These are phyloP conservation scores for Invenusta paracnida DNA, from an alignment of 2,888 invertebrate genomes.

Conservation along the genomic window DNA sequence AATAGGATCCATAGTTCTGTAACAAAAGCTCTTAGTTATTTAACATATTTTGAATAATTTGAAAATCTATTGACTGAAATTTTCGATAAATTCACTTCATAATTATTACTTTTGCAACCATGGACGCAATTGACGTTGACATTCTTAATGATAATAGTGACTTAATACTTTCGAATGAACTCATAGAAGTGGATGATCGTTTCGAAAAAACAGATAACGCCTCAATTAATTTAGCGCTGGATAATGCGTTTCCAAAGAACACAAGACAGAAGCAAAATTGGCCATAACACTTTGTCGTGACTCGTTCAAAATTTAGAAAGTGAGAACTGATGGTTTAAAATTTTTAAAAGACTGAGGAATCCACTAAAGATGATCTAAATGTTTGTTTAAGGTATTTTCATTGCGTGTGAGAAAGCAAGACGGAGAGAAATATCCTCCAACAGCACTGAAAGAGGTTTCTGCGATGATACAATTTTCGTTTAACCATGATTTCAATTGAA, in stretches of 20 bases:
- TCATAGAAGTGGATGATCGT: neutral
- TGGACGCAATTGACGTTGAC: neutral
- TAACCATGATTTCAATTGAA: neutral
- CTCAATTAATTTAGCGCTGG: neutral
- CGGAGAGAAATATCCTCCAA: neutral
- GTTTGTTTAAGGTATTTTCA: neutral
- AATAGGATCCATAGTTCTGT: no score
- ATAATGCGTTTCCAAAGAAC: neutral
- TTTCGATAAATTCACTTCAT: neutral
- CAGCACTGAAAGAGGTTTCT: conserved; percentile 17
- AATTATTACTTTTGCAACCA: neutral
- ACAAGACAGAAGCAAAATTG: neutral
- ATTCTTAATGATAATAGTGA: neutral
- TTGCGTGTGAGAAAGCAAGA: neutral
- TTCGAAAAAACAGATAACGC: neutral
- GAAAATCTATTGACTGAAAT: neutral
- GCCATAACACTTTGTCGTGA: neutral
- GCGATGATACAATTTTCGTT: neutral
- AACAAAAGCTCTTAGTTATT: no score
- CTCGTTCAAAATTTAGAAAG: neutral
- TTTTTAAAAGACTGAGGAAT: neutral
- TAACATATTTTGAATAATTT: no score
- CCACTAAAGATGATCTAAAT: neutral
- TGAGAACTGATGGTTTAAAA: neutral
- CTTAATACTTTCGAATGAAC: neutral